phyloP scores from a whole-genome alignment of 2,797 vertebrate species.

The Poliocrania exsul region DNA sequence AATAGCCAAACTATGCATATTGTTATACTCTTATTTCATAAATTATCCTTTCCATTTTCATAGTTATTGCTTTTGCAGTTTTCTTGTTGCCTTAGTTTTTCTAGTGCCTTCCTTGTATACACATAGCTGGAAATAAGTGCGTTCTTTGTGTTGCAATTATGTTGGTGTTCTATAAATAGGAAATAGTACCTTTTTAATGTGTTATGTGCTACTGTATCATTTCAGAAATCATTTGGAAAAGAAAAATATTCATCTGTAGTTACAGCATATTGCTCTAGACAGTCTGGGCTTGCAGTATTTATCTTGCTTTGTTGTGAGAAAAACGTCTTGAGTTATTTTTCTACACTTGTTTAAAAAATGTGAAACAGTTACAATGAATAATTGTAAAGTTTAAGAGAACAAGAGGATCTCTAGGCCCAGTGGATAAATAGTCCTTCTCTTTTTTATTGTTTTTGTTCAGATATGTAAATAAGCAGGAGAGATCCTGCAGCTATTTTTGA shows the following conservation, averaged over 20 bases:
- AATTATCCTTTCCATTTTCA: neutral
- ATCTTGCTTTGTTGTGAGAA: neutral
- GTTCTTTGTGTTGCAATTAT: constrained; percentile 10
- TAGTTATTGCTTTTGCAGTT: constrained; percentile 30
- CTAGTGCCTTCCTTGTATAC: constrained; percentile 1
- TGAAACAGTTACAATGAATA: constrained; percentile 46
- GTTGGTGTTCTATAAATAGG: neutral
- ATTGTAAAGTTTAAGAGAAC: neutral
- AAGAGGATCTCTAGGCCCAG: neutral
- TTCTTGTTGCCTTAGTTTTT: constrained; percentile 13
- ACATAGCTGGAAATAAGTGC: neutral
- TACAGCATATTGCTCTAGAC: neutral
- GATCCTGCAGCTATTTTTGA: constrained; percentile 17
- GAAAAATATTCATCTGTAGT: neutral
- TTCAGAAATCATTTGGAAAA: neutral
- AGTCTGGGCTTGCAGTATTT: neutral
- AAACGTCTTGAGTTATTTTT: neutral
- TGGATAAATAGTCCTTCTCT: constrained; percentile 11
- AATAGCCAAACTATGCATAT: neutral
- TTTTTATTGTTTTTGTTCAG: constrained; percentile 44
- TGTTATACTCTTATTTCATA: neutral
- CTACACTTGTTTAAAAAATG: neutral
- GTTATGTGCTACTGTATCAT: neutral
- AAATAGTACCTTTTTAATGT: neutral
- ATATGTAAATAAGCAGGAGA: constrained; percentile 45